phyloP scores from a whole-genome alignment of 2,888 invertebrate species.

The Himalopsyche anomala region DNA sequence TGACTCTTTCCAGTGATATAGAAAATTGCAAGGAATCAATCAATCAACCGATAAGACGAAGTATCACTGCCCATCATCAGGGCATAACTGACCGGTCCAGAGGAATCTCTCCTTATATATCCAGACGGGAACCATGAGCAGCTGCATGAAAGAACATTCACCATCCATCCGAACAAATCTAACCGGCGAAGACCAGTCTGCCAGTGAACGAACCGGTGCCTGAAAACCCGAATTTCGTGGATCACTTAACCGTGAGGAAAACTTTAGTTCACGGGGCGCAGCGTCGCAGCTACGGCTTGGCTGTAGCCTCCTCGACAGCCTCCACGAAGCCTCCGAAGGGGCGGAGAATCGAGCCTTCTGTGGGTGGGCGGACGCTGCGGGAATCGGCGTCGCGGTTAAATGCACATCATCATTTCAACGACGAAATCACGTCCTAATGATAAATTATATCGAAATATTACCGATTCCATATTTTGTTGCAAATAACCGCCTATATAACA shows the following conservation, averaged over 20 bases:
- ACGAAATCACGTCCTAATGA: slow-evolving; percentile 23
- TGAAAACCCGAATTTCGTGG: slow-evolving; percentile 66
- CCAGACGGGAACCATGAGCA: slow-evolving; percentile 44
- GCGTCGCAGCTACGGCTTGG: slow-evolving; percentile 37
- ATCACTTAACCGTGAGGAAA: slow-evolving; percentile 65
- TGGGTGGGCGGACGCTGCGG: slow-evolving; percentile 17
- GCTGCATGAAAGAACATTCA: slow-evolving; percentile 64
- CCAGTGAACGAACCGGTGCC: slow-evolving; percentile 53
- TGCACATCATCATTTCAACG: slow-evolving; percentile 19
- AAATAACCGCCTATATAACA: too few relatives aligned
- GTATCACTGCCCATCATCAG: slow-evolving; percentile 52
- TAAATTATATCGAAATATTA: neutral
- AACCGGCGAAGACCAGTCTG: slow-evolving; percentile 50
- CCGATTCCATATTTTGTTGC: too few relatives aligned
- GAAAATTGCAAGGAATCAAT: slow-evolving; percentile 16
- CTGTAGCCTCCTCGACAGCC: slow-evolving; percentile 44
- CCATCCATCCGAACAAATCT: slow-evolving; percentile 56
- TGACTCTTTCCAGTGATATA: too few relatives aligned
- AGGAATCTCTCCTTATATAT: slow-evolving; percentile 60
- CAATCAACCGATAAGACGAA: slow-evolving; percentile 39
- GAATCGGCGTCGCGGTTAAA: slow-evolving; percentile 45
- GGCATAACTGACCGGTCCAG: slow-evolving; percentile 54
- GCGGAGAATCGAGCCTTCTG: slow-evolving; percentile 25
- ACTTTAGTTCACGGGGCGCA: slow-evolving; percentile 56
- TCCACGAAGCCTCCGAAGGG: slow-evolving; percentile 46